Conservation (phyloP, 2,797 vertebrate species). For the Salarias fasciatus region DNA sequence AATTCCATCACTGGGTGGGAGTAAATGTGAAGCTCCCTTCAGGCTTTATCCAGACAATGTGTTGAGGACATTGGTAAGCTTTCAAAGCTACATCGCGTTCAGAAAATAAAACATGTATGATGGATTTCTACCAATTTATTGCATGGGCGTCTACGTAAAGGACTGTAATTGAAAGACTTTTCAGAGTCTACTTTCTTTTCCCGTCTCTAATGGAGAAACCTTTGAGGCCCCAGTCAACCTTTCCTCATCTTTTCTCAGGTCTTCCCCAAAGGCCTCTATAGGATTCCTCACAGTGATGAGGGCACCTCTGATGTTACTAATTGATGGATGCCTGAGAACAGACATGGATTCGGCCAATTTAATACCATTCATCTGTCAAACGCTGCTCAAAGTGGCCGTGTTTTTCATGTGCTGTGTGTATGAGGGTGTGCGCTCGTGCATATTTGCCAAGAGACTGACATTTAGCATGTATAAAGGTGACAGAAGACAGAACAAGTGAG, state of each 20-base stretch:
- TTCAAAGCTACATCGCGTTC: too few relatives aligned
- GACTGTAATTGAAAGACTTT: slow-evolving; percentile 17
- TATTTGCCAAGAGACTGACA: not conserved
- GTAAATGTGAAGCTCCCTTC: not conserved
- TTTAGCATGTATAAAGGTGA: not conserved
- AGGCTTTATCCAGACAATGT: not conserved
- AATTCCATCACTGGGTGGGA: too few relatives aligned
- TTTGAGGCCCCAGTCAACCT: slow-evolving; percentile 62
- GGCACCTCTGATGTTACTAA: slow-evolving; percentile 69
- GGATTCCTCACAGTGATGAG: slow-evolving; percentile 59
- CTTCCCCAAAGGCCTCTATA: slow-evolving; percentile 52
- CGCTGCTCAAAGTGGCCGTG: not conserved
- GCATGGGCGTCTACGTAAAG: not conserved
- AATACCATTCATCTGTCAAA: not conserved
- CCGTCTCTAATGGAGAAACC: slow-evolving; percentile 49
- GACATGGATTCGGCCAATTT: slow-evolving; percentile 5
- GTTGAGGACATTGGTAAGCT: too few relatives aligned
- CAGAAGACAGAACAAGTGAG: not conserved
- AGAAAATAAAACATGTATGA: too few relatives aligned
- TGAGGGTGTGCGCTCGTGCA: not conserved
- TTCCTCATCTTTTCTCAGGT: slow-evolving; percentile 24
- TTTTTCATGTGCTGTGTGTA: not conserved
- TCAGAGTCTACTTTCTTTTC: slow-evolving; percentile 53
- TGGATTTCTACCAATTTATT: too few relatives aligned
- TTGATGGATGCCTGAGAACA: slow-evolving; percentile 51